These are phyloP conservation scores for Patagioenas fasciata DNA, from an alignment of 2,113 vertebrate species.

Conservation along the genomic window DNA sequence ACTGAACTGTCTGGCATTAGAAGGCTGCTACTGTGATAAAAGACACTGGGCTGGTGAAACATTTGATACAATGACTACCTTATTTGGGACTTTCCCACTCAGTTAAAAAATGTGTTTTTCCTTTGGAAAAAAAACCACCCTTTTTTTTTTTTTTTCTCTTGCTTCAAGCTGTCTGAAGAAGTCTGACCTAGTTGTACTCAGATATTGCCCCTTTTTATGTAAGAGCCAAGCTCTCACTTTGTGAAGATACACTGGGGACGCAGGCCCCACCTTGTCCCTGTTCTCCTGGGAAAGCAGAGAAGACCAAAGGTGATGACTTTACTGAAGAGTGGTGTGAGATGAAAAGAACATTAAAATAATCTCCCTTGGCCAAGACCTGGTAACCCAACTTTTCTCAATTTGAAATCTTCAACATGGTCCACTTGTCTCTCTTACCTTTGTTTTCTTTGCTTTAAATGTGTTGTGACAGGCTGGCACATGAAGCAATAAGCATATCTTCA, in stretches of 20 bases:
- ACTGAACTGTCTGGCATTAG: fast-evolving
- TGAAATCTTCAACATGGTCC: not conserved
- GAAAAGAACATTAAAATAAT: not conserved
- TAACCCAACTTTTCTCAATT: not conserved
- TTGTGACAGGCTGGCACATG: not conserved
- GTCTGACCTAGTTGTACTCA: not conserved
- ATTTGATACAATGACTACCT: fast-evolving
- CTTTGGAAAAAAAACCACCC: not conserved
- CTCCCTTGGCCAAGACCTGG: not conserved
- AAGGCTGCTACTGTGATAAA: not conserved
- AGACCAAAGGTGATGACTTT: not conserved
- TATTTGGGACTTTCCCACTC: not conserved
- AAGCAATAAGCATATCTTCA: not conserved
- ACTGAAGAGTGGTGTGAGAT: not conserved
- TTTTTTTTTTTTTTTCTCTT: not conserved
- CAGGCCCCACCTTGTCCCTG: not conserved
- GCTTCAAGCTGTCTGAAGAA: not conserved
- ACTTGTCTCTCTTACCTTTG: not conserved
- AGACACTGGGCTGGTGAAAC: not conserved
- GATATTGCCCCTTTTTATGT: not conserved
- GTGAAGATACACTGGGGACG: not conserved
- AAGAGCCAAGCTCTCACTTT: not conserved
- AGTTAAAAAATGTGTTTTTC: not conserved
- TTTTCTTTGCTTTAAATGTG: not conserved
- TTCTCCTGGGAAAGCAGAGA: not conserved